Percentiles rank a stretch among this genome's conserved stretches.
Conservation (phyloP, 2,888 invertebrate genomes). For the Heliothis peltigera region DNA sequence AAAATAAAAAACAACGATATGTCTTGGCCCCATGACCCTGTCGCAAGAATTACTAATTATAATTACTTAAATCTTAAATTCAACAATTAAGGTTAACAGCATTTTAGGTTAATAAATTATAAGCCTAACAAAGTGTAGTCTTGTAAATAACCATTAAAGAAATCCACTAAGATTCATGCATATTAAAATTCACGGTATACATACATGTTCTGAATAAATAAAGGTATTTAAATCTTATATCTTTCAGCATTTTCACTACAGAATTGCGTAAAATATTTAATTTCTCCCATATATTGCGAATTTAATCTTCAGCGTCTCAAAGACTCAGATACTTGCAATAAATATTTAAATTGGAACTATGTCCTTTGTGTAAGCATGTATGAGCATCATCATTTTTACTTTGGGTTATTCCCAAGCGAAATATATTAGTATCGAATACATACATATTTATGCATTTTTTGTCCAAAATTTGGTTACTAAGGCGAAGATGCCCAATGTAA, state of each 20-base stretch:
- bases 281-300: conserved; percentile 27
- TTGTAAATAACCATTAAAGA: neutral
- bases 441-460: conserved; percentile 23
- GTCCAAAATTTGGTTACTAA: conserved; percentile 18
- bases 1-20: no score
- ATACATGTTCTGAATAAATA: no score
- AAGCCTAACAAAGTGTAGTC: neutral
- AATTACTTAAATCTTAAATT: neutral
- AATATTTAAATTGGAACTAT: conserved; percentile 48
- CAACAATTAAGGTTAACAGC: neutral
- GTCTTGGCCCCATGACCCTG: no score
- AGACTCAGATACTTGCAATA: conserved; percentile 31
- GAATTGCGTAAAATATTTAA: conserved; percentile 12
- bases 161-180: neutral
- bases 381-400: conserved; percentile 29
- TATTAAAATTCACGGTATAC: neutral
- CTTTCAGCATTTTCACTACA: neutral
- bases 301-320: conserved; percentile 26
- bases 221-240: neutral
- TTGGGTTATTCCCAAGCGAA: conserved; percentile 33
- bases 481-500: conserved; percentile 12
- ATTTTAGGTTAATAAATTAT: neutral
- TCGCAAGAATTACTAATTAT: no score
- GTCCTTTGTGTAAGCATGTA: conserved; percentile 31
- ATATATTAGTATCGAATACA: conserved; percentile 17